Percentiles rank a stretch among this genome's conserved stretches.
Evolutionary conservation across 2,888 invertebrate genomes (phyloP).

Genomic region (Dolichomitus sp.): DNA sequence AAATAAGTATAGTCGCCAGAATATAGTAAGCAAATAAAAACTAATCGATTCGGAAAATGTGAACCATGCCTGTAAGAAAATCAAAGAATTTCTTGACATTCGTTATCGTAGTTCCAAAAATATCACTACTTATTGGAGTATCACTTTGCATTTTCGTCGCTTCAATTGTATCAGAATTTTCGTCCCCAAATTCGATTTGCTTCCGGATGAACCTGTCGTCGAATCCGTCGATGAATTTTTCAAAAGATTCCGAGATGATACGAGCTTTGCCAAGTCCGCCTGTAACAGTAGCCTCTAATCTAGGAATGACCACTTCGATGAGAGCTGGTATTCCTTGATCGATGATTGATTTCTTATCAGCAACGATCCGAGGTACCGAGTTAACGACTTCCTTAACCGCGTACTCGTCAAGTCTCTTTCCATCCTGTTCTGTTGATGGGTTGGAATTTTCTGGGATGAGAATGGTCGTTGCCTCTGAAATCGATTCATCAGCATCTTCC

Average conservation of each 20-base stretch:
- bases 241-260: constrained; percentile 75
- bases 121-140: constrained; percentile 54
- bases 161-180: constrained; percentile 31
- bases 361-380: not conserved
- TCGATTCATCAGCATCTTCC: not conserved
- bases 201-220: constrained; percentile 70
- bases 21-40: constrained; percentile 24
- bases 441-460: not conserved
- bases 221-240: constrained; percentile 74
- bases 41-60: constrained; percentile 65
- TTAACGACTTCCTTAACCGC: not conserved
- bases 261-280: constrained; percentile 72
- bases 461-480: not conserved
- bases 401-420: constrained; percentile 42
- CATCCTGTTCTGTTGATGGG: constrained; percentile 24
- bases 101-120: constrained; percentile 70
- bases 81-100: constrained; percentile 77
- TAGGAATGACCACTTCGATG: constrained; percentile 74
- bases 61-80: constrained; percentile 72
- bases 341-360: not conserved
- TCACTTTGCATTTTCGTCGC: constrained; percentile 18
- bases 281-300: constrained; percentile 73
- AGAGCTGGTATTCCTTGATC: constrained; percentile 69
- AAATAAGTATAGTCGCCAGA: not conserved
- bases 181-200: constrained; percentile 3